phyloP scores from a whole-genome alignment of 2,888 invertebrate species.

The Hoplodrina blanda region DNA sequence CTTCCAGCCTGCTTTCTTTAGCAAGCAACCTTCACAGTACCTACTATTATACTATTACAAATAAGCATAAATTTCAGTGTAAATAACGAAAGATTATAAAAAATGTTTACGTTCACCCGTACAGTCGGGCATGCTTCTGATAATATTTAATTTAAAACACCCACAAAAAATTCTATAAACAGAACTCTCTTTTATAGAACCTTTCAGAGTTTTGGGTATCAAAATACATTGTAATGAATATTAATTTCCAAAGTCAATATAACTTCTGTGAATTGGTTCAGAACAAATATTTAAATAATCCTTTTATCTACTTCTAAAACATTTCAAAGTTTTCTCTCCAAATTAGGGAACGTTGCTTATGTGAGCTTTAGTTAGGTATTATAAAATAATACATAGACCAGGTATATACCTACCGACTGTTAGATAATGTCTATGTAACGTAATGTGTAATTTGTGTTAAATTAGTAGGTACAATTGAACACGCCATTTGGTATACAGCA shows the following conservation, averaged over 20 bases:
- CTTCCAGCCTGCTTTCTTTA: too few species aligned
- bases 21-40: too few species aligned
- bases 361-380: conserved; percentile 22
- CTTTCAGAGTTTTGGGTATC: conserved; percentile 29
- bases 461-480: neutral
- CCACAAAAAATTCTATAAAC: neutral
- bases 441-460: conserved; percentile 21
- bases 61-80: neutral
- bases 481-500: too few species aligned
- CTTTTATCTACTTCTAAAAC: conserved; percentile 40
- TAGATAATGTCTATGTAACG: conserved; percentile 6
- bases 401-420: neutral
- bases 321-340: conserved; percentile 27
- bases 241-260: conserved; percentile 40
- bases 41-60: conserved; percentile 1
- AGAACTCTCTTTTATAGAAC: conserved; percentile 2
- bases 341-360: conserved; percentile 24
- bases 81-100: neutral
- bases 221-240: conserved; percentile 35
- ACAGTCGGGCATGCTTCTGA: neutral
- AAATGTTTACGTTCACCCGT: too few species aligned
- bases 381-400: conserved; percentile 23
- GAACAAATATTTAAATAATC: conserved; percentile 49
- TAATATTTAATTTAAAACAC: neutral
- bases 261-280: conserved; percentile 44